These are phyloP conservation scores for Semnornis frantzii DNA, from an alignment of 2,113 vertebrate species.

Conservation along the genomic window DNA sequence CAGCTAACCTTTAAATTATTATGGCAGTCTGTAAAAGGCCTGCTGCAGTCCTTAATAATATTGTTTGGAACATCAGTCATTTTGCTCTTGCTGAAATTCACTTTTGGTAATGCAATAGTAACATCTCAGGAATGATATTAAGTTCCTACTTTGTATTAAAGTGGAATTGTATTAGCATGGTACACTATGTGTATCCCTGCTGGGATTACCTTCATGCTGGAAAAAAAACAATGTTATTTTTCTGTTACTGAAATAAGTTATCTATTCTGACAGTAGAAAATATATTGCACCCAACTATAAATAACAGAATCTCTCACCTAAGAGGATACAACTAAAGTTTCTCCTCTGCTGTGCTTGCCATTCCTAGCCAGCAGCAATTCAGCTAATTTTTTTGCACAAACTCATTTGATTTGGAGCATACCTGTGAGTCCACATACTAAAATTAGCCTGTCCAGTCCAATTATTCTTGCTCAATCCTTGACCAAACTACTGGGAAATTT, in stretches of 20 bases:
- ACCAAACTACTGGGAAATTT: background rate
- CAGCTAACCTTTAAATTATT: background rate
- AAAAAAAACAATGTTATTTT: constrained; percentile 61
- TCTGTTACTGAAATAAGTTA: constrained; percentile 54
- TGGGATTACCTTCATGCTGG: constrained; percentile 47
- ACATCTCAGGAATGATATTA: constrained; percentile 51
- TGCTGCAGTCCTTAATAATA: constrained; percentile 14
- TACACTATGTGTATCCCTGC: background rate
- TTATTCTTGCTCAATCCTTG: background rate
- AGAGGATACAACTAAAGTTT: background rate
- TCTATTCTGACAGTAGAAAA: constrained; percentile 56
- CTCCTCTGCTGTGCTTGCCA: background rate
- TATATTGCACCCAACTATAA: constrained; percentile 38
- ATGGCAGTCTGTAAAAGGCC: background rate
- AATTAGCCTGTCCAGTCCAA: constrained; percentile 2
- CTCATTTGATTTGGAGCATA: constrained; percentile 14
- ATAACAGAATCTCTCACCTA: constrained; percentile 35
- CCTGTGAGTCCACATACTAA: background rate
- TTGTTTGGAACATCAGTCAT: constrained; percentile 20
- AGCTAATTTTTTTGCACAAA: background rate
- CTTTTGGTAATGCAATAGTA: constrained; percentile 51
- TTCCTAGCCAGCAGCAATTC: background rate
- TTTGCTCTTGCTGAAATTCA: constrained; percentile 38
- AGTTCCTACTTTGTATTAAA: constrained; percentile 58
- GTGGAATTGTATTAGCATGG: constrained; percentile 55